Evolutionary conservation across 2,797 vertebrate species (phyloP).

Genomic region (Vireo griseus): DNA sequence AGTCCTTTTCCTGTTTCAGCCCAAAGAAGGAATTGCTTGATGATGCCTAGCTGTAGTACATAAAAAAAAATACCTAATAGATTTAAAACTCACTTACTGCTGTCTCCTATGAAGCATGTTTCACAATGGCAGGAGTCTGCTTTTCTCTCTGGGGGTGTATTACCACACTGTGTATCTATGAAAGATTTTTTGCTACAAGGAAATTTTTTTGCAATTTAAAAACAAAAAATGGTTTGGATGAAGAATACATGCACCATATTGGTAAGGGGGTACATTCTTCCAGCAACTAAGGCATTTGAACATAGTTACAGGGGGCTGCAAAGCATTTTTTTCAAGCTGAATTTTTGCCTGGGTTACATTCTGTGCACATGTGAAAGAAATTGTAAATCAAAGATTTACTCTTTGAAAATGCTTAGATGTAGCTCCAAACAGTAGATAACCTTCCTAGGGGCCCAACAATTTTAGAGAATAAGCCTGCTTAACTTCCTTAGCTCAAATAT

Average conservation of each 20-base stretch:
- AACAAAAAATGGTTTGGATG: neutral
- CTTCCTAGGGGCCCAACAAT: neutral
- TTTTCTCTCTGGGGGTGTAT: neutral
- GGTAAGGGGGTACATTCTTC: neutral
- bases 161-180: neutral
- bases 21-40: neutral
- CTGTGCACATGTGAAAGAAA: neutral
- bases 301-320: neutral
- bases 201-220: neutral
- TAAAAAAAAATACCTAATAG: neutral
- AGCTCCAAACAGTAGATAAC: neutral
- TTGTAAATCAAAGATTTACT: neutral
- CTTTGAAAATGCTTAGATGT: neutral
- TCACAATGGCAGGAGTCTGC: neutral
- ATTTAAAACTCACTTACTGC: neutral
- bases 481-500: neutral
- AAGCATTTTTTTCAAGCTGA: neutral
- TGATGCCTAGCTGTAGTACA: neutral
- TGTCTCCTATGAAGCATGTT: neutral
- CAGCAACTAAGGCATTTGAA: neutral
- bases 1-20: neutral
- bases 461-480: neutral
- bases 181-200: neutral
- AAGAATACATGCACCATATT: neutral
- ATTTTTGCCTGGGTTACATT: neutral